Percentiles rank a stretch among this genome's conserved stretches.
These are phyloP conservation scores for Gadus macrocephalus DNA, from an alignment of 2,113 vertebrate genomes.

Conservation along the genomic window DNA sequence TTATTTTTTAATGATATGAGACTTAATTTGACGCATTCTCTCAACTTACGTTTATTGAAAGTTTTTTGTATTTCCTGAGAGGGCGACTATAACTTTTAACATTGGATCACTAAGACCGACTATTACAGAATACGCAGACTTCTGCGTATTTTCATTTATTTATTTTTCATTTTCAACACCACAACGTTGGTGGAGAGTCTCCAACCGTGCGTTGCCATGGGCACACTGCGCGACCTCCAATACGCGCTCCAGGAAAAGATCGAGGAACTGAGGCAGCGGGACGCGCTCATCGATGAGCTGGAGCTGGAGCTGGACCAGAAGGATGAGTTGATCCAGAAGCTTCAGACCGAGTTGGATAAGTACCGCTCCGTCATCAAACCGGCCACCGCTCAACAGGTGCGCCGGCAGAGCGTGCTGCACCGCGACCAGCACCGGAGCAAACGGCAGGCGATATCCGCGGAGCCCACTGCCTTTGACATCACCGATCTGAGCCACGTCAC, in stretches of 20 bases:
- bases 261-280: slow-evolving; percentile 93
- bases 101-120: too few species aligned
- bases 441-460: slow-evolving; percentile 92
- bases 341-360: slow-evolving; percentile 96
- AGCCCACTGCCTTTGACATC: slow-evolving; percentile 91
- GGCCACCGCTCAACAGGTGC: slow-evolving; percentile 79
- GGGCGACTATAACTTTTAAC: too few species aligned
- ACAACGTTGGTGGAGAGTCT: too few species aligned
- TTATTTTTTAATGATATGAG: too few species aligned
- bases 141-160: too few species aligned
- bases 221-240: slow-evolving; percentile 92
- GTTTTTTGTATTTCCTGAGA: too few species aligned
- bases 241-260: slow-evolving; percentile 97
- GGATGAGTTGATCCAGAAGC: slow-evolving; percentile 94
- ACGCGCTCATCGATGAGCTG: slow-evolving; percentile 95
- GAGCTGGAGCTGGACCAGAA: slow-evolving; percentile 97
- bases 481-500: slow-evolving; percentile 92
- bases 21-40: too few species aligned
- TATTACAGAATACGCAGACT: too few species aligned
- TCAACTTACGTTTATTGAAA: too few species aligned
- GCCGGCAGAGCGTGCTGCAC: slow-evolving; percentile 78
- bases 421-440: slow-evolving; percentile 92
- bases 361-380: slow-evolving; percentile 93
- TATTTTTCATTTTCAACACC: too few species aligned
- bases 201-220: slow-evolving; percentile 68